These are phyloP conservation scores for Chaetura pelagica DNA, from an alignment of 2,113 vertebrate genomes.

Conservation along the genomic window DNA sequence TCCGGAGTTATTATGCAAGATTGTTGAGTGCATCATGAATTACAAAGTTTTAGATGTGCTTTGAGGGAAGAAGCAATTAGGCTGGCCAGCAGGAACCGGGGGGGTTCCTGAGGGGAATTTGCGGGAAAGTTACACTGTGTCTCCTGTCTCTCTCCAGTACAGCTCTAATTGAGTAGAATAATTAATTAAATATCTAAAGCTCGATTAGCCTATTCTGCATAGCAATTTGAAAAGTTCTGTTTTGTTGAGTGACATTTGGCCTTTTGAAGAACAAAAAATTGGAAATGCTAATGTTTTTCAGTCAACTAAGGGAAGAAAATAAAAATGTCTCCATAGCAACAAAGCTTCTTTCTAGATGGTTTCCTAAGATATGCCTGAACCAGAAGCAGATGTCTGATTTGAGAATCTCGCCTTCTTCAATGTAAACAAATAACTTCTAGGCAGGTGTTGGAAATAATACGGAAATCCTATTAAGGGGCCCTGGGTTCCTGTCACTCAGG, in stretches of 20 bases:
- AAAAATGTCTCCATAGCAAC: conserved; percentile 88
- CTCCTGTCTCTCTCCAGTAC: conserved; percentile 1
- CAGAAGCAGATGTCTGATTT: conserved; percentile 87
- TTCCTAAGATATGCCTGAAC: conserved; percentile 85
- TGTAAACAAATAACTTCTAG: conserved; percentile 90
- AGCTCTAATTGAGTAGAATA: conserved; percentile 66
- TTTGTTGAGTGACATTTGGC: conserved; percentile 78
- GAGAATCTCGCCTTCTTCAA: conserved; percentile 83
- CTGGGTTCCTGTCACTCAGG: conserved; percentile 83
- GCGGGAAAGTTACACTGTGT: not conserved
- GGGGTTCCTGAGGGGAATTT: not conserved
- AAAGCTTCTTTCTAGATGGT: conserved; percentile 86
- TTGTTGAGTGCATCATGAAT: not conserved
- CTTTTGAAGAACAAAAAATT: conserved; percentile 85
- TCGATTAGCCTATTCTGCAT: conserved; percentile 61
- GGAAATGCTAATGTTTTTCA: conserved; percentile 84
- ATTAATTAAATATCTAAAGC: conserved; percentile 63
- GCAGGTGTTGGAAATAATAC: conserved; percentile 90
- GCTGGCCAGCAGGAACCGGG: not conserved
- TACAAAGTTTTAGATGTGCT: conserved; percentile 13
- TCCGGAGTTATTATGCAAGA: not conserved
- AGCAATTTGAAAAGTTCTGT: conserved; percentile 68
- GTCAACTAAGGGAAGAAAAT: conserved; percentile 79
- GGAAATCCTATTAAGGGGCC: conserved; percentile 88
- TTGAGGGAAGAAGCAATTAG: conserved; percentile 19